Evolutionary conservation across 2,113 vertebrate genomes (phyloP).

Genomic region (Nycticebus coucang): DNA sequence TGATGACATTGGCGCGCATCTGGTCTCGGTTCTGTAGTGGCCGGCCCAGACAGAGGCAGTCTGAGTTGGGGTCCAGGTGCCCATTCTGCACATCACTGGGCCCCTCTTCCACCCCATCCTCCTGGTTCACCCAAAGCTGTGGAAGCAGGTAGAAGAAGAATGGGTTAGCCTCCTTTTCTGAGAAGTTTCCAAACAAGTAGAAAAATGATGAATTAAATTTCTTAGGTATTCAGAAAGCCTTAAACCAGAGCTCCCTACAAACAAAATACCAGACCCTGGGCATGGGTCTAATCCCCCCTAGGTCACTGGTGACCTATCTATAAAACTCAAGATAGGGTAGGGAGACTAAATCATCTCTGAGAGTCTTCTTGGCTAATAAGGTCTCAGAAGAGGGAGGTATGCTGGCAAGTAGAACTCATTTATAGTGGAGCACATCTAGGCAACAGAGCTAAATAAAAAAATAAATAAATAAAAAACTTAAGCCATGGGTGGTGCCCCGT

Average conservation of each 20-base stretch:
- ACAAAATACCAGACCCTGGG: background rate
- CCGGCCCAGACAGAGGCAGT: slow-evolving; percentile 97
- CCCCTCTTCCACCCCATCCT: slow-evolving; percentile 96
- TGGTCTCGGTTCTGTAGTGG: slow-evolving; percentile 98
- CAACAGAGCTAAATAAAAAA: background rate
- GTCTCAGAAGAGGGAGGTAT: background rate
- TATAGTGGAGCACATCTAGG: background rate
- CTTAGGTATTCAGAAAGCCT: slow-evolving; percentile 30
- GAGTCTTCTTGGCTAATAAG: background rate
- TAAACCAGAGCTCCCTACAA: slow-evolving; percentile 20
- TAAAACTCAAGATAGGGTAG: background rate
- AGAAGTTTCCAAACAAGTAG: slow-evolving; percentile 19
- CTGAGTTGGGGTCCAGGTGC: slow-evolving; percentile 95
- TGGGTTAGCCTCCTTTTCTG: slow-evolving; percentile 37
- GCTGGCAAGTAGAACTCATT: background rate
- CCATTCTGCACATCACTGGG: slow-evolving; percentile 97
- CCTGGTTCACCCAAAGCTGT: slow-evolving; percentile 99
- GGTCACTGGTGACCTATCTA: background rate
- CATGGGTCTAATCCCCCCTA: slow-evolving; percentile 1
- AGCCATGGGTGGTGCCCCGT: too few species aligned
- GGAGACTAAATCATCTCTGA: background rate
- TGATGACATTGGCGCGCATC: slow-evolving; percentile 99
- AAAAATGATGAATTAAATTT: slow-evolving; percentile 24
- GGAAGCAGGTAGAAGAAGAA: slow-evolving; percentile 49
- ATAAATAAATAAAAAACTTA: background rate